phyloP scores from a whole-genome alignment of 1,140 invertebrate genomes.

The Sipha flava region DNA sequence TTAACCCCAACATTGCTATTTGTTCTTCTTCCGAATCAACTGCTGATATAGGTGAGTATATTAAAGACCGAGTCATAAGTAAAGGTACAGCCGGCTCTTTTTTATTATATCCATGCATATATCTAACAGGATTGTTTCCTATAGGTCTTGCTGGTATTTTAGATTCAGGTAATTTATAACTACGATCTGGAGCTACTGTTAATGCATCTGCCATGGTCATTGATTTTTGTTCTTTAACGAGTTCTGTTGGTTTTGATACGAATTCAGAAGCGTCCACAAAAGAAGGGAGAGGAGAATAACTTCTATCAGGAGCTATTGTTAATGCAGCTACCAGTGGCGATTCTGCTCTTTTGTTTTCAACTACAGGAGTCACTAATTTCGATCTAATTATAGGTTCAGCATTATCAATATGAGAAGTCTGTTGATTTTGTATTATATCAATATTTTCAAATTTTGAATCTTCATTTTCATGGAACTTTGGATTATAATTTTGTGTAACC shows the following conservation, averaged over 20 bases:
- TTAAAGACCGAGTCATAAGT: neutral
- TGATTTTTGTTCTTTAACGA: constrained; percentile 34
- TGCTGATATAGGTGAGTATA: neutral
- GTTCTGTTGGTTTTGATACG: neutral
- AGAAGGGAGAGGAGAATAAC: constrained; percentile 46
- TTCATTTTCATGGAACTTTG: neutral
- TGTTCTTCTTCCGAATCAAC: constrained; percentile 8
- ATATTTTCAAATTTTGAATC: neutral
- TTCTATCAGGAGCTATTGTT: constrained; percentile 56
- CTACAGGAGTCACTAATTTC: neutral
- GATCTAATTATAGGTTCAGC: neutral
- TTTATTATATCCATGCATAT: constrained; percentile 18
- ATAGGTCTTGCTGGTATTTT: neutral
- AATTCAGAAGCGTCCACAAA: constrained; percentile 19
- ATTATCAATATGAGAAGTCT: neutral
- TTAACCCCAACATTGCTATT: constrained; percentile 4
- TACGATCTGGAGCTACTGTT: constrained; percentile 56
- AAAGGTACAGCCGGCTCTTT: neutral
- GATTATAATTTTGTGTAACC: neutral
- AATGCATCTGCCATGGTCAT: constrained; percentile 57
- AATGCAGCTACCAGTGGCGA: constrained; percentile 57
- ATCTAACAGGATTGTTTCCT: constrained; percentile 8
- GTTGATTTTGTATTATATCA: neutral
- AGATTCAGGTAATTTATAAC: constrained; percentile 46
- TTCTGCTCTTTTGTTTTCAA: neutral